Conservation (phyloP, 2,888 invertebrate species). For the Drosophila percnosoma region DNA sequence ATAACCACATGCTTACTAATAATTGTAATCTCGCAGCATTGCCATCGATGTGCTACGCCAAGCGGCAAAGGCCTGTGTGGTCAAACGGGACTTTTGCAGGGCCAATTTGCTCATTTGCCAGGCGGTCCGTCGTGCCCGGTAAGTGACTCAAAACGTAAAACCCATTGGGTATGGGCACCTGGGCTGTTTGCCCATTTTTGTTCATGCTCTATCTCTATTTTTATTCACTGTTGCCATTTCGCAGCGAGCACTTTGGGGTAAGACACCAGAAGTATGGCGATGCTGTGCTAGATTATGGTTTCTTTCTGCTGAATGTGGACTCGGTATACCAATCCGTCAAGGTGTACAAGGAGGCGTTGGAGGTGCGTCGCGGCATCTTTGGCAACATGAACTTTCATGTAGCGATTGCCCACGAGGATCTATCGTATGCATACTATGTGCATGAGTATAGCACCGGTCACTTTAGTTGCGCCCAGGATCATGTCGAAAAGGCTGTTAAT, state of each 20-base stretch:
- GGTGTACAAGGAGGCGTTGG: constrained; percentile 92
- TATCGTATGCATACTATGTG: constrained; percentile 96
- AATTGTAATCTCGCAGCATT: constrained; percentile 85
- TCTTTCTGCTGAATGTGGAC: constrained; percentile 95
- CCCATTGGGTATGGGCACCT: constrained; percentile 10
- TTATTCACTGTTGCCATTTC: background rate
- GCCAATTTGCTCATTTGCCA: constrained; percentile 93
- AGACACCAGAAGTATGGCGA: constrained; percentile 94
- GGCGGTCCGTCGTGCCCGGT: constrained; percentile 88
- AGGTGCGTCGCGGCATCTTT: constrained; percentile 91
- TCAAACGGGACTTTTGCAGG: constrained; percentile 92
- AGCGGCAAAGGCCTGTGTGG: constrained; percentile 95
- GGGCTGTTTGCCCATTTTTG: background rate
- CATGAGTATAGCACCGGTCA: constrained; percentile 95
- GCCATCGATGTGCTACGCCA: constrained; percentile 93
- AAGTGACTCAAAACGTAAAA: constrained; percentile 32
- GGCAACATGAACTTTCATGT: constrained; percentile 94
- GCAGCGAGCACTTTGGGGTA: constrained; percentile 86
- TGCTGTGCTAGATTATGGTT: constrained; percentile 94
- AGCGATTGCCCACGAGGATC: constrained; percentile 95
- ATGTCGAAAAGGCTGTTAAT: constrained; percentile 92
- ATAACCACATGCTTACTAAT: background rate
- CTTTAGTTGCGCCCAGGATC: constrained; percentile 92
- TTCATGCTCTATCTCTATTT: background rate
- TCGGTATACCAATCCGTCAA: constrained; percentile 93